Conservation (phyloP, 2,797 vertebrate genomes). For the Coregonus sp. region DNA sequence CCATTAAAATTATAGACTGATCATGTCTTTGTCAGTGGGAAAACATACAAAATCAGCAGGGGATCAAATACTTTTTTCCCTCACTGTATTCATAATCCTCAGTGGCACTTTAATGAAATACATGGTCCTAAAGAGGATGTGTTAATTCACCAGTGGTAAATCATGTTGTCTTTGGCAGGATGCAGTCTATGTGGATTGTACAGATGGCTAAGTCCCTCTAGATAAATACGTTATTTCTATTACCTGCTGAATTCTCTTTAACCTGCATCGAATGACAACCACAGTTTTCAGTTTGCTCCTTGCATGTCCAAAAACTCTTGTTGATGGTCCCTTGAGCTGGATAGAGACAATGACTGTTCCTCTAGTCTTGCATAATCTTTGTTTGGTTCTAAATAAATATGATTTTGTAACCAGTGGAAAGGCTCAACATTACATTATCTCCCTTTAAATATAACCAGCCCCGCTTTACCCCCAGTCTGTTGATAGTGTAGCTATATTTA, state of each 20-base stretch:
- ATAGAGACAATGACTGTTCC: neutral
- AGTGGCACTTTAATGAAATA: slow-evolving; percentile 17
- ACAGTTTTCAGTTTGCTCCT: neutral
- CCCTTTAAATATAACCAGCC: neutral
- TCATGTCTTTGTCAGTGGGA: no score
- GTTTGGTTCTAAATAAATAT: neutral
- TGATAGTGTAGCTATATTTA: neutral
- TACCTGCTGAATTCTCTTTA: neutral
- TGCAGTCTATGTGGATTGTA: neutral
- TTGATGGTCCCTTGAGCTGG: neutral
- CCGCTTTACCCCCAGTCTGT: neutral
- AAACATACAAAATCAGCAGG: no score
- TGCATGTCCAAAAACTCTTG: neutral
- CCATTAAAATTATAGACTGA: no score
- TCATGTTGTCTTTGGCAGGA: neutral
- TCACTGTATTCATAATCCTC: neutral
- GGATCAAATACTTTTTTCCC: no score
- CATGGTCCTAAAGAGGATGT: slow-evolving; percentile 4
- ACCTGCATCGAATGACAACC: neutral
- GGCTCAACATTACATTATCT: neutral
- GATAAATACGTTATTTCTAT: neutral
- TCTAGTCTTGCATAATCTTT: neutral
- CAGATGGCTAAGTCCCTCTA: neutral
- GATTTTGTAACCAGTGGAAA: neutral
- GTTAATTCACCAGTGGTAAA: neutral